Evolutionary conservation across 2,888 invertebrate genomes (phyloP), one percentile per base, ranked within the genome.

Genomic region (Thecophora atra): DNA sequence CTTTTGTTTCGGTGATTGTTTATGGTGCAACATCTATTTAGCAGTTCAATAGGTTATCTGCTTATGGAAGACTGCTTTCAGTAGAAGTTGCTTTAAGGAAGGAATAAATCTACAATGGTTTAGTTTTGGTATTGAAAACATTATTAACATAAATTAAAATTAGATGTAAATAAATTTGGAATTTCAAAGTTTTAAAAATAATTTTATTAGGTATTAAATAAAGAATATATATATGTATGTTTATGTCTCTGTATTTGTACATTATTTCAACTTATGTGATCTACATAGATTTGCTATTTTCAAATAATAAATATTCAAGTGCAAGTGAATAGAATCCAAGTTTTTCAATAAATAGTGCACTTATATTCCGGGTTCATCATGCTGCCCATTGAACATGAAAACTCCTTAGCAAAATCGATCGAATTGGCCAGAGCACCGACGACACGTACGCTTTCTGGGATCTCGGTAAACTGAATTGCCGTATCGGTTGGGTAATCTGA

Each of bases 351-450:
- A 65, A 84, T 75, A n/a, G 62, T 30, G 70, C 86, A 84, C 74
- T 85, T 85, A 68, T 80, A 79, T 68, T 77, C 79, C 0, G 82
- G 81, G 70, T 86, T 83, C 71, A 85, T 79, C 65, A 79, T 80
- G 54, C 78, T 79, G 26, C 78, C 80, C 15, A 75, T 76, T 3
- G 78, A 69, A 62, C 85, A 85, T 44, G 78, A 71, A 66, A 79
- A 84, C 69, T 80, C 81, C 3, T 79, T 76, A 1, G 78, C 69
- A 72, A 85, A 85, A n/a, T 81, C 79, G 21, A 79, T 76, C 13
- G 81, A 79, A 74, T 85, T 84, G 56, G 81, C 81, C 2, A 85
- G 76, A 0, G 83, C 82, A 0, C 81, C 79, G 62, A 83, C 84
- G 6, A 85, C 80, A 11, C 84, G 80, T 62, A 81, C 67, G 62